Evolutionary conservation across 2,797 vertebrate species (phyloP).

Genomic region (Lates japonicus): DNA sequence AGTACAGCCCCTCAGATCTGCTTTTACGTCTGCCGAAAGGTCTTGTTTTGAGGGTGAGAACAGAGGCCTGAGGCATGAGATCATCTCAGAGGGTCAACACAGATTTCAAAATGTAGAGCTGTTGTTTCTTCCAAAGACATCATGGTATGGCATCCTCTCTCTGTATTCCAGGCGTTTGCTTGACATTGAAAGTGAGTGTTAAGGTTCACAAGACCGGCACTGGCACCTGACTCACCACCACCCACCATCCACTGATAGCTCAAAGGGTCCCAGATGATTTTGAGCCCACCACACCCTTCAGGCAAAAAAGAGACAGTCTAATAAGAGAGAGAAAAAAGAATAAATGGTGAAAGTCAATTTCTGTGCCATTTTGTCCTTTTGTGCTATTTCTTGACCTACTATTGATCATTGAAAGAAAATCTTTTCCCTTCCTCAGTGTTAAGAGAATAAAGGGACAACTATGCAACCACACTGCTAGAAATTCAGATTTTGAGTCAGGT

Average conservation of each 20-base stretch:
- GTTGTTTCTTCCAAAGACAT: constrained; percentile 33
- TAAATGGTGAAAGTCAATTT: background rate
- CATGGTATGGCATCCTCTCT: constrained; percentile 23
- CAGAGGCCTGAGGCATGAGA: constrained; percentile 8
- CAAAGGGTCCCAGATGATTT: too few species aligned
- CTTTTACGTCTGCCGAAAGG: too few species aligned
- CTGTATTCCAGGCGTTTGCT: constrained; percentile 45
- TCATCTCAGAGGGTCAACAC: constrained; percentile 28
- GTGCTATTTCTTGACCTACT: constrained; percentile 10
- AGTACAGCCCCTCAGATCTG: background rate
- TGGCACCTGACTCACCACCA: too few species aligned
- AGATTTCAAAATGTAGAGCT: constrained; percentile 22
- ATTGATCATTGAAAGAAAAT: constrained; percentile 15
- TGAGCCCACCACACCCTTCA: too few species aligned
- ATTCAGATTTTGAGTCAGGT: constrained; percentile 24
- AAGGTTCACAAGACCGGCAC: constrained; percentile 51
- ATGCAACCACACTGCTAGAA: constrained; percentile 4
- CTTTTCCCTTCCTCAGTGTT: background rate
- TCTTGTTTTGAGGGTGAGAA: background rate
- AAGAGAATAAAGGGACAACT: constrained; percentile 9
- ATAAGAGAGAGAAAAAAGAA: background rate
- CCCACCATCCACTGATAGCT: too few species aligned
- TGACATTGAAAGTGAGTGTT: constrained; percentile 45
- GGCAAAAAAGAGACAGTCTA: background rate
- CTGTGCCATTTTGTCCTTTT: background rate